A percentile compares a stretch with the other conserved stretches of the same genome.
Conservation (phyloP, 2,888 invertebrate species). For the Itoplectis maculator region DNA sequence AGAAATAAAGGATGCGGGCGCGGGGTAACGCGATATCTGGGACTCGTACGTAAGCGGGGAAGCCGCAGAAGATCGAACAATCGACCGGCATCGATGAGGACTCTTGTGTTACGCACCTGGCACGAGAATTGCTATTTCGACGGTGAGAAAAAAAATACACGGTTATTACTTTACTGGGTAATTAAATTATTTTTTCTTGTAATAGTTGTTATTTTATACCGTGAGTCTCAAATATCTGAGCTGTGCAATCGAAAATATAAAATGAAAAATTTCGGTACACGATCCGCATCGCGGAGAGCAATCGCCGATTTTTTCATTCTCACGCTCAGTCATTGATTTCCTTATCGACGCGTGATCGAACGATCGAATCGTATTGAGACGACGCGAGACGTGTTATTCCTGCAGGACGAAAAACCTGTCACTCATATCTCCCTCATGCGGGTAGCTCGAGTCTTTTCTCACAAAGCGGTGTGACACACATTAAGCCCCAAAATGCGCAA, state of each 20-base stretch:
- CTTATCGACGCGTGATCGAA: conserved; percentile 50
- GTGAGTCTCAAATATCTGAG: background rate
- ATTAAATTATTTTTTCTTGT: background rate
- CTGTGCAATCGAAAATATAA: background rate
- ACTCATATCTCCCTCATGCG: conserved; percentile 32
- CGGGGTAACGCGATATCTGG: conserved; percentile 59
- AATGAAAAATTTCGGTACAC: background rate
- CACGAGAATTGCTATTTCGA: conserved; percentile 27
- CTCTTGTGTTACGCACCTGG: conserved; percentile 56
- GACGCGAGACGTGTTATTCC: background rate
- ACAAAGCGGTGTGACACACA: conserved; percentile 21
- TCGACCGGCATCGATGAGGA: conserved; percentile 65
- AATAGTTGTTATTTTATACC: background rate
- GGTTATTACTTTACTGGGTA: too few relatives aligned
- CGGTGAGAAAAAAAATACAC: conserved; percentile 57
- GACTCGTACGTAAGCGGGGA: conserved; percentile 32
- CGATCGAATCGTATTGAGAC: conserved; percentile 20
- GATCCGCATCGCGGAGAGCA: background rate
- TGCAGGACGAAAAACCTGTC: conserved; percentile 30
- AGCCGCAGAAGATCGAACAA: conserved; percentile 63
- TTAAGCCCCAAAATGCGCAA: background rate
- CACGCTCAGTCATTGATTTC: conserved; percentile 37
- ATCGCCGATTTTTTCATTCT: conserved; percentile 27
- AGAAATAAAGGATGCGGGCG: conserved; percentile 57
- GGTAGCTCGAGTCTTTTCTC: conserved; percentile 29